phyloP scores from a whole-genome alignment of 2,888 invertebrate species.

The Tiphia femorata region DNA sequence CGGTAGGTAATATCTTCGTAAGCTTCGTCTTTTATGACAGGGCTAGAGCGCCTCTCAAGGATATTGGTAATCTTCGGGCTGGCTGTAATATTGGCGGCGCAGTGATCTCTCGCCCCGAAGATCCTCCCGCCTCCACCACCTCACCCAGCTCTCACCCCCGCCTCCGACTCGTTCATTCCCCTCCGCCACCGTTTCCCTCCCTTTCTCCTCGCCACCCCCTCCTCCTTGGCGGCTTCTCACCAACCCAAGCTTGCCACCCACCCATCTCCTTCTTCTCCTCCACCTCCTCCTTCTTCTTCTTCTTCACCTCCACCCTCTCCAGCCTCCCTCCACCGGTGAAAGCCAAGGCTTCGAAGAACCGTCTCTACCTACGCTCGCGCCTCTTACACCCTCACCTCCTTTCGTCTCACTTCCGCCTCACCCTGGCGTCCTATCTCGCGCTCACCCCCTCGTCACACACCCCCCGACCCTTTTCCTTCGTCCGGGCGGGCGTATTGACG shows the following conservation, averaged over 20 bases:
- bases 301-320: conserved; percentile 10
- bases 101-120: conserved; percentile 65
- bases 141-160: neutral
- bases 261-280: conserved; percentile 14
- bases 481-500: conserved; percentile 61
- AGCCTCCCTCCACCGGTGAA: conserved; percentile 9
- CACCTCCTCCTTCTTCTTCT: conserved; percentile 2
- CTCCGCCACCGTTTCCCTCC: conserved; percentile 1
- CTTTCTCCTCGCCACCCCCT: conserved; percentile 10
- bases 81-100: conserved; percentile 67
- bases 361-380: conserved; percentile 27
- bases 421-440: conserved; percentile 2
- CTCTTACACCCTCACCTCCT: conserved; percentile 8
- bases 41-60: conserved; percentile 67
- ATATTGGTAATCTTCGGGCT: conserved; percentile 68
- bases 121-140: conserved; percentile 25
- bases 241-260: conserved; percentile 20
- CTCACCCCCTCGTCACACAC: conserved; percentile 11
- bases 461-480: conserved; percentile 37
- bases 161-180: too few relatives aligned
- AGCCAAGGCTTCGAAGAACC: conserved; percentile 33
- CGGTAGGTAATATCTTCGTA: conserved; percentile 66
- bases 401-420: neutral
- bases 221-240: conserved; percentile 16
- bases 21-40: conserved; percentile 68